Conservation (phyloP, 2,888 invertebrate genomes). For the Noctua janthina region DNA sequence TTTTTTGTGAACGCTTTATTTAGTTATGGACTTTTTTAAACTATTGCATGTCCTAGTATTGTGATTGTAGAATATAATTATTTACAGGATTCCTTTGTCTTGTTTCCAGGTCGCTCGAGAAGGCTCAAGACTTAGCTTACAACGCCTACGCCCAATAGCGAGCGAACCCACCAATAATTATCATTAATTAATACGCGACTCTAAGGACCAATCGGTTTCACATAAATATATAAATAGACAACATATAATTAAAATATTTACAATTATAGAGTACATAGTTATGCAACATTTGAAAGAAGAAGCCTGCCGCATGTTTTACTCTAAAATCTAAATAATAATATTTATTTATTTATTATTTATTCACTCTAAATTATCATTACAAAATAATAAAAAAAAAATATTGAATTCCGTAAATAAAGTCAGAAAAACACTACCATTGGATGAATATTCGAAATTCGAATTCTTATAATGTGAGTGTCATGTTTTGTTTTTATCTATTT, state of each 20-base stretch:
- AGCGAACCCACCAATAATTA: conserved; percentile 76
- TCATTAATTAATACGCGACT: conserved; percentile 64
- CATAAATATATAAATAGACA: conserved; percentile 62
- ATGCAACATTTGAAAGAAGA: conserved; percentile 57
- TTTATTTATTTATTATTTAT: conserved; percentile 35
- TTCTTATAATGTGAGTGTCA: conserved; percentile 72
- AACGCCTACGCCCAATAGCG: conserved; percentile 89
- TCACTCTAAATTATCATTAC: conserved; percentile 25
- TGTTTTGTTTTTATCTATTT: conserved; percentile 46
- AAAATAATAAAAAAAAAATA: conserved; percentile 1
- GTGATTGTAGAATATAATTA: not conserved
- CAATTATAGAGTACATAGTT: conserved; percentile 62
- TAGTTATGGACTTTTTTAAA: not conserved
- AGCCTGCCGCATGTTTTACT: conserved; percentile 27
- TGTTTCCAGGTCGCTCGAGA: conserved; percentile 86
- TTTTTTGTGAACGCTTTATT: not conserved
- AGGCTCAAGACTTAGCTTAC: conserved; percentile 91
- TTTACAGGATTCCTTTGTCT: conserved; percentile 61
- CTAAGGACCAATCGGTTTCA: conserved; percentile 66
- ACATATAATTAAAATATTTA: conserved; percentile 66
- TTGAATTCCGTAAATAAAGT: conserved; percentile 37
- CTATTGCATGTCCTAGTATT: not conserved
- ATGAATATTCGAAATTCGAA: conserved; percentile 40
- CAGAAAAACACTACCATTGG: conserved; percentile 34
- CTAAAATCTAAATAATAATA: conserved; percentile 21